A percentile compares a stretch with the other conserved stretches of the same genome.
phyloP scores from a whole-genome alignment of 1,140 invertebrate genomes.

The Saccostrea cuccullata region DNA sequence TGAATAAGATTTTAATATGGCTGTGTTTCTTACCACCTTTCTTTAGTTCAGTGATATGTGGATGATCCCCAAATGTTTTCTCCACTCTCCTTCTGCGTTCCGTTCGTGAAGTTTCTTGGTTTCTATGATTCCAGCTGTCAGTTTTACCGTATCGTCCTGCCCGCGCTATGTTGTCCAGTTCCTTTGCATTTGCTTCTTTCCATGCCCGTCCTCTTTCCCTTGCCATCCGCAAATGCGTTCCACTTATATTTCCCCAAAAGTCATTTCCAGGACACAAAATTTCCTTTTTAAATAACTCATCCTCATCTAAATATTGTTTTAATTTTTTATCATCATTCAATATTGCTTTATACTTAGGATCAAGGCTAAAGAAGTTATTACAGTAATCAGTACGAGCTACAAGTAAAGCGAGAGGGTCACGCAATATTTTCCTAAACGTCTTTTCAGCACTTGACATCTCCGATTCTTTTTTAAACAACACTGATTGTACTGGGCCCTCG shows the following conservation, averaged over 20 bases:
- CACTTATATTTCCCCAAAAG: conserved; percentile 40
- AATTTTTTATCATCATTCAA: conserved; percentile 39
- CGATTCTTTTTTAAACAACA: conserved; percentile 37
- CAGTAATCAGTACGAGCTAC: conserved; percentile 37
- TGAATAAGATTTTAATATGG: neutral
- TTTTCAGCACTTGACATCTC: conserved; percentile 11
- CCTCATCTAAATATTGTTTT: conserved; percentile 33
- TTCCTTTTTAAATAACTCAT: conserved; percentile 16
- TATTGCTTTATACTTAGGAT: conserved; percentile 21
- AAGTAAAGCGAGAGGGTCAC: conserved; percentile 41
- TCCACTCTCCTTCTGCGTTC: conserved; percentile 42
- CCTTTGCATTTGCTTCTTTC: conserved; percentile 21
- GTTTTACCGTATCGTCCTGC: conserved; percentile 19
- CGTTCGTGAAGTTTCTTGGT: conserved; percentile 31
- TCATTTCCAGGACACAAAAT: conserved; percentile 48
- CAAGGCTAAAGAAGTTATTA: conserved; percentile 19
- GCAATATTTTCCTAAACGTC: conserved; percentile 42
- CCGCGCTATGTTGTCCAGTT: neutral
- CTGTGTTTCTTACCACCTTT: conserved; percentile 32
- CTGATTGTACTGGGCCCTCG: conserved; percentile 16
- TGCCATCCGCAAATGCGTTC: conserved; percentile 32
- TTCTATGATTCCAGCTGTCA: neutral
- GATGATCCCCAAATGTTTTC: conserved; percentile 38
- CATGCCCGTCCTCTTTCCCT: neutral
- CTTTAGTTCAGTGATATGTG: conserved; percentile 40